Evolutionary conservation across 2,888 invertebrate genomes (phyloP), one percentile per base, ranked within the genome.

Genomic region (Malacosoma neustria): DNA sequence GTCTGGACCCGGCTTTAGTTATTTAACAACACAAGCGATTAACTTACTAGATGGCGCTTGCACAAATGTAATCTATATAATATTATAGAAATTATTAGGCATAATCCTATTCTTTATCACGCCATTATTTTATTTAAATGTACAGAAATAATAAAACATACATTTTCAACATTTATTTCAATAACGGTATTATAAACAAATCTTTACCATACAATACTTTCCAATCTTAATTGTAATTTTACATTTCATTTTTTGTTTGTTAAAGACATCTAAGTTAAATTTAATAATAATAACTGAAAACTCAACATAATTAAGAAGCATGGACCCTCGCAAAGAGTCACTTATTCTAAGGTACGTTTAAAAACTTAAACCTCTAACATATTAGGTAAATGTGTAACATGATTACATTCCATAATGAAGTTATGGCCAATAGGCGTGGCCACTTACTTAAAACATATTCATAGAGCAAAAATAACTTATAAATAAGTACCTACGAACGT

Each of bases 361-460:
- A 22, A 7, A 22, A 9, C 22, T 45, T 49, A 46, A 32, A 40
- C 41, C 40, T 49, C 49, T 54, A 53, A 55, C 55, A 36, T 11
- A 35, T 14, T 35, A 35, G 11, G 7, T 31, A 31, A 29, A n/a
- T 11, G 11, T 31, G 6, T 12, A n/a, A 31, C 31, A 31, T 34
- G 7, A n/a, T 29, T 13, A 13, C 22, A 34, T 31, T 11, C n/a
- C 34, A 34, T 34, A 29, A 40, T 49, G 45, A 43, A 42, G 29
- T 34, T 33, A 5, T 14, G 47, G 54, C 42, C 33, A 43, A 34
- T 30, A 46, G 41, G 42, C 46, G 46, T 47, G 43, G 46, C 43
- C 43, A 40, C 45, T 39, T 39, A 35, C 11, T 34, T 43, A 42
- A 48, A 22, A 22, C 33, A 51, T 45, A 45, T 36, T 48, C 53